Conservation (phyloP, 2,888 invertebrate genomes). For the Apamea epomidion region DNA sequence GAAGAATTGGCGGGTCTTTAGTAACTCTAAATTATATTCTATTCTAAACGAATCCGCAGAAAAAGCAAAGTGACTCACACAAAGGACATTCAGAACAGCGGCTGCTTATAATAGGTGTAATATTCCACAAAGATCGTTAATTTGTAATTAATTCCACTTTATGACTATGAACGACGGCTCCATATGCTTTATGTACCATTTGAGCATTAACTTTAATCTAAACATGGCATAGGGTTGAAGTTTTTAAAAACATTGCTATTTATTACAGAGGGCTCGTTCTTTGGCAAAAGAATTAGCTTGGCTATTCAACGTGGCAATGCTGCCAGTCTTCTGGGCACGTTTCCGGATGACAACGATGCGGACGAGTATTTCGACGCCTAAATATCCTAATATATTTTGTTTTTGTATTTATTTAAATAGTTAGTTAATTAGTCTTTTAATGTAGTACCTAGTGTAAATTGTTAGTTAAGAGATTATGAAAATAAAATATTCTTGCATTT, state of each 20-base stretch:
- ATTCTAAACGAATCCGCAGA: neutral
- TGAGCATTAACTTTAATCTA: conserved; percentile 49
- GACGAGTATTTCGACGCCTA: too few species aligned
- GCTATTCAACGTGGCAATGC: too few species aligned
- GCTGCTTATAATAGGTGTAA: conserved; percentile 48
- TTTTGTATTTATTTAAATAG: too few species aligned
- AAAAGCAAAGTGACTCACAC: neutral
- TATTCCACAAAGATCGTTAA: conserved; percentile 56
- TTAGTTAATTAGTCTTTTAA: too few species aligned
- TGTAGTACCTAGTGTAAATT: too few species aligned
- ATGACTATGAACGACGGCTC: conserved; percentile 45
- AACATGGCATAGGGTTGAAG: conserved; percentile 37
- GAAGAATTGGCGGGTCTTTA: neutral
- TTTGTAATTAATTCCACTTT: conserved; percentile 55
- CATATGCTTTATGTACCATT: conserved; percentile 68
- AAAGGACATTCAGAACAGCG: conserved; percentile 52
- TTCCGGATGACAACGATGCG: too few species aligned
- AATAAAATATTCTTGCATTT: too few species aligned
- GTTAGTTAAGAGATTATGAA: too few species aligned
- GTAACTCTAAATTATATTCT: neutral
- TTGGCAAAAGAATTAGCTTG: too few species aligned
- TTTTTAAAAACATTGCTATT: neutral
- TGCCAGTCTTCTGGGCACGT: too few species aligned
- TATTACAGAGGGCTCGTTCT: too few species aligned
- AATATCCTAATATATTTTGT: too few species aligned